Base-by-base conservation (phyloP, 1,140 invertebrate species). In the Cydia fagiglandana region DNA sequence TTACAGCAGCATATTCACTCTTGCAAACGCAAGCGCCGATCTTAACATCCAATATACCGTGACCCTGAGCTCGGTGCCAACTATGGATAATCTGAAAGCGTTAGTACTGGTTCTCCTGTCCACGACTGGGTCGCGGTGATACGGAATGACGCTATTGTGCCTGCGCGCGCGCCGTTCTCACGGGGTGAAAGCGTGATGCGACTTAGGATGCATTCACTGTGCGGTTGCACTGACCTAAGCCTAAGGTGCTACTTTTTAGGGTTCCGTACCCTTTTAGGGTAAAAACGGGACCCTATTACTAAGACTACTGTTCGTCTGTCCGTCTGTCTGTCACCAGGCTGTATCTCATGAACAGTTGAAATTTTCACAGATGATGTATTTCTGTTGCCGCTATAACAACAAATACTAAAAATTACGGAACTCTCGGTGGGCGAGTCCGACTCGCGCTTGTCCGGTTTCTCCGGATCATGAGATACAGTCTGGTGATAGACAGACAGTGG, bases 151-250 rank as follows among this genome's bases (percentile, higher is more conserved):
- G 56, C 20, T 24, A 61, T 61, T 61, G 56, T 61, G 10, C 17
- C 20, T 61, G 56, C 56, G 20, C 56, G n/a, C 56, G n/a, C 56
- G 56, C 20, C 56, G 56, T 61, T 61, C 56, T 61, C 56, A 61
- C 56, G 56, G 56, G 53, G 56, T 61, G 56, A 61, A 61, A 61
- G 56, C 56, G 53, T 61, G 56, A 61, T 61, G 56, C 56, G 56
- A 61, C 38, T 9, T 41, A 41, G 38, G 56, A 61, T 61, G 56
- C 56, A 24, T 61, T 61, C 56, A 61, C 56, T 24, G 56, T 12
- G 56, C 38, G 38, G 20, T 12, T 28, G 6, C 7, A 17, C 15
- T 53, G n/a, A 53, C 50, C 50, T 53, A n/a, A 53, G 4, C n/a
- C 12, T 53, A 41, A 41, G 38, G 38, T 41, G 38, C 30, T 2